A percentile compares a stretch with the other conserved stretches of the same genome.
These are phyloP conservation scores for Scolopax bukidnonensis DNA, from an alignment of 2,797 vertebrate species.

Conservation along the genomic window DNA sequence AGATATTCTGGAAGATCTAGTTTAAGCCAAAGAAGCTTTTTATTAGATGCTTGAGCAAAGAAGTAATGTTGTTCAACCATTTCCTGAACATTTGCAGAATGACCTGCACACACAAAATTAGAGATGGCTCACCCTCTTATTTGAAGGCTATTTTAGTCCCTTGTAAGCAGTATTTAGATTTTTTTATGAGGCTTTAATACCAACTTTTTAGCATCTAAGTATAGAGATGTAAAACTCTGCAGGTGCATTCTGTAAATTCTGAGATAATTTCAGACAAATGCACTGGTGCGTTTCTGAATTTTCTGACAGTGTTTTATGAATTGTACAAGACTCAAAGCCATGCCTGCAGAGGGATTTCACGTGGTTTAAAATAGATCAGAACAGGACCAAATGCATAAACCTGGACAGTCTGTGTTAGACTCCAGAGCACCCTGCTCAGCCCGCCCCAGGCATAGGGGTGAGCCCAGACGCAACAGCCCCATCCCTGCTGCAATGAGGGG, in stretches of 20 bases:
- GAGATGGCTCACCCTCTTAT: not conserved
- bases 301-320: not conserved
- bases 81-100: conserved; percentile 10
- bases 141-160: not conserved
- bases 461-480: not conserved
- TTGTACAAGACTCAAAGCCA: not conserved
- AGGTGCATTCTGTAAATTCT: not conserved
- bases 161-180: not conserved
- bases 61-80: not conserved
- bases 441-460: too few relatives aligned
- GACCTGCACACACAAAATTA: not conserved
- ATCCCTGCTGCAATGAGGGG: not conserved
- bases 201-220: not conserved
- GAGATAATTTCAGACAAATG: not conserved
- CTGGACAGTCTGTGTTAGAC: not conserved
- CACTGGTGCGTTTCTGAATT: not conserved
- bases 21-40: not conserved
- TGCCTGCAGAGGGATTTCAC: not conserved
- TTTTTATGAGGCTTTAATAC: not conserved
- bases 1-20: not conserved
- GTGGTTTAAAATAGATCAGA: not conserved
- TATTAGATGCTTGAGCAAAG: not conserved
- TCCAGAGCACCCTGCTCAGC: not conserved
- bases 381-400: not conserved
- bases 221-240: not conserved